Conservation (phyloP, 2,888 invertebrate species). For the Sarcophaga carnaria region DNA sequence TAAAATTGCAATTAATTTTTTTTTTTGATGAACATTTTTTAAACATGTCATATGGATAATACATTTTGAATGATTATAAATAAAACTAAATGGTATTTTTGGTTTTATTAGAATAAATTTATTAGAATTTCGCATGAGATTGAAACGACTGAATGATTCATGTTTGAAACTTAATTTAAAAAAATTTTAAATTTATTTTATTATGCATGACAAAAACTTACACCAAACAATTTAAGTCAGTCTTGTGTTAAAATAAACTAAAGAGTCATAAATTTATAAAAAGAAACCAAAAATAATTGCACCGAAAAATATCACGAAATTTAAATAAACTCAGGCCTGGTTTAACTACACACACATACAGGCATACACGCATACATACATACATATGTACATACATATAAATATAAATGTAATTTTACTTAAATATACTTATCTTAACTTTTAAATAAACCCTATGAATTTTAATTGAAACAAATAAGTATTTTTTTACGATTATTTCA, state of each 20-base stretch:
- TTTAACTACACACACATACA: not conserved
- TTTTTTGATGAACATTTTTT: conserved; percentile 41
- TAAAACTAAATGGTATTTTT: conserved; percentile 26
- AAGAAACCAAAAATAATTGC: not conserved
- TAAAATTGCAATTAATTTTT: conserved; percentile 33
- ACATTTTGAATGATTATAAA: not conserved
- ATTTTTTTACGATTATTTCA: no score
- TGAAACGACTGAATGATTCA: conserved; percentile 25
- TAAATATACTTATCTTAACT: no score
- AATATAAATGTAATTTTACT: no score
- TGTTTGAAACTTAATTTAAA: conserved; percentile 9
- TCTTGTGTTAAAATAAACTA: not conserved
- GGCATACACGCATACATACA: not conserved
- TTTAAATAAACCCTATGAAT: no score
- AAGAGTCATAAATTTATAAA: not conserved
- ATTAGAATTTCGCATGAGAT: conserved; percentile 9
- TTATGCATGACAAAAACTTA: conserved; percentile 5
- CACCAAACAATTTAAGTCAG: conserved; percentile 1
- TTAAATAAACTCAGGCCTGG: not conserved
- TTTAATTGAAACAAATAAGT: no score
- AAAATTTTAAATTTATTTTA: not conserved
- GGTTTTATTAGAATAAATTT: not conserved
- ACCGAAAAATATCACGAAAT: not conserved
- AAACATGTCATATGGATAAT: conserved; percentile 29
- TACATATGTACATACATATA: not conserved